phyloP scores from a whole-genome alignment of 2,797 vertebrate species.

The Taeniopygia guttata region DNA sequence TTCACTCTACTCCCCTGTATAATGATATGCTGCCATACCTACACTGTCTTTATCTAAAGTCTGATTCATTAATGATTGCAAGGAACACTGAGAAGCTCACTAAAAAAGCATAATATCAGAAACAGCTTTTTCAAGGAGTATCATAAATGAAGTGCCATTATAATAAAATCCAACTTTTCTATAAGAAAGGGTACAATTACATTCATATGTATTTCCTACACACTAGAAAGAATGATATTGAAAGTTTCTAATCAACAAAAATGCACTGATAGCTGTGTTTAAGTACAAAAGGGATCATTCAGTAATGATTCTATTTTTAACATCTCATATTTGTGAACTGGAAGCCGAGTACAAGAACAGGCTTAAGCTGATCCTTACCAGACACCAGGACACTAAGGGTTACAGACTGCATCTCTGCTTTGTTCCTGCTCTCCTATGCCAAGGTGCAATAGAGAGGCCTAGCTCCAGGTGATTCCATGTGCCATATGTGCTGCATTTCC shows the following conservation, averaged over 20 bases:
- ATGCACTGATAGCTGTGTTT: neutral
- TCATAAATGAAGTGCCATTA: neutral
- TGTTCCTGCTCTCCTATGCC: neutral
- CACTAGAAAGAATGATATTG: neutral
- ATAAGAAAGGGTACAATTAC: conserved; percentile 2
- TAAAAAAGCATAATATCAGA: conserved; percentile 32
- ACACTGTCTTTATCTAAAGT: conserved; percentile 38
- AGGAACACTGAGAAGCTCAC: conserved; percentile 21
- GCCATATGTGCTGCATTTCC: conserved; percentile 18
- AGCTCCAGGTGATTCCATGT: neutral
- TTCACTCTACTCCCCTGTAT: conserved; percentile 32
- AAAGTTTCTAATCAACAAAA: neutral
- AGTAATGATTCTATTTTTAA: neutral
- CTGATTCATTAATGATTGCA: conserved; percentile 50
- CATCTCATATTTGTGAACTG: neutral
- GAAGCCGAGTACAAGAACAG: neutral
- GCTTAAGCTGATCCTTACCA: neutral
- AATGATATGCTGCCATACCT: conserved; percentile 61
- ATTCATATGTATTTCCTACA: neutral
- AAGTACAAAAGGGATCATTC: neutral
- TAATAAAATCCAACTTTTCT: conserved; percentile 18
- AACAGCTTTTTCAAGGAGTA: conserved; percentile 34
- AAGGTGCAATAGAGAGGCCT: conserved; percentile 38
- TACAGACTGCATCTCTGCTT: conserved; percentile 25
- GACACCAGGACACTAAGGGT: neutral